Evolutionary conservation across 2,113 vertebrate genomes (phyloP), one percentile per base, ranked within the genome.

Genomic region (Galemys pyrenaicus): DNA sequence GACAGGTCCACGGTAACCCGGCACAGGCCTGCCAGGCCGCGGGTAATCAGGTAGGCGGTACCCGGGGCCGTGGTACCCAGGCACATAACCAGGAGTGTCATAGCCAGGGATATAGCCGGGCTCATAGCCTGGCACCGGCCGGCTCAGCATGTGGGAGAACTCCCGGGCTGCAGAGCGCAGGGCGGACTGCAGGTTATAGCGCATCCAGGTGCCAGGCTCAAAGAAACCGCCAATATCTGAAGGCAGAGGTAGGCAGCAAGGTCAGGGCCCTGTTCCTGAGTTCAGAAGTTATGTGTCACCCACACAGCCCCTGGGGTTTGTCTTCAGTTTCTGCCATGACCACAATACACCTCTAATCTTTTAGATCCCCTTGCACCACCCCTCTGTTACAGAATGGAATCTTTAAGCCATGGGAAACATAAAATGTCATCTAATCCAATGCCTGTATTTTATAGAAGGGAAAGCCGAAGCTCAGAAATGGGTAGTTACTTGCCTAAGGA

Each of bases 171-270:
- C 99, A 0, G 98, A 98, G 68, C 99, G 98, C 0, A 99, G 98
- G 26, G 98, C 97, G 0, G 99, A 99, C 95, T 99, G 98, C 94
- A 99, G 99, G 98, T 99, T 99, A 95, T 99, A 99, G 79, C 98
- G 98, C 75, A 99, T 96, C 99, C 99, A 99, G 0, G 99, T 99
- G 56, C 99, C 99, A 0, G 99, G 98, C 95, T 99, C 99, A 32
- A 99, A 99, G 97, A 99, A 99, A 3, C 98, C 99, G 0, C 99
- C 99, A 0, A 99, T 99, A 58, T 99, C 99, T 99, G 96, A 0
- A 7, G 30, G 77, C 28, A 54, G 64, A 79, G 20, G 35, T 60
- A 79, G 20, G 35, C 1, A 46, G 0, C 0, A 74, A 74, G 58
- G 20, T 6, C 1, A 92, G 8, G 0, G 74, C 35, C 58, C 24